These are phyloP conservation scores for Cygnus buccinator DNA, from an alignment of 2,113 vertebrate species.

Conservation along the genomic window DNA sequence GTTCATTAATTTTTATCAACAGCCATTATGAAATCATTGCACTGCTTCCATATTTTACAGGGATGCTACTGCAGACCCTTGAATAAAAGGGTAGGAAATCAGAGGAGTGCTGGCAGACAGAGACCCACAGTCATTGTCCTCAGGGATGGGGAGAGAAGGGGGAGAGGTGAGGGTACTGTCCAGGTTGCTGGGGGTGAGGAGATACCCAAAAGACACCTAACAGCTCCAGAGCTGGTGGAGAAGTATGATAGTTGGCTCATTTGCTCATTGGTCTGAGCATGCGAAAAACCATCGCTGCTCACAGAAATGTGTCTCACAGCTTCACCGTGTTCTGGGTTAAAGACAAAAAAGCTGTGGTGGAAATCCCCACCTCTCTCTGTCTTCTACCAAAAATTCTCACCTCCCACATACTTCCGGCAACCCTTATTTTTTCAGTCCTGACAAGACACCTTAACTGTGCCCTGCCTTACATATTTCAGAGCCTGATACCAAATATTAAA, in stretches of 20 bases:
- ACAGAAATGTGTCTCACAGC: background rate
- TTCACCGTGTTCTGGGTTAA: background rate
- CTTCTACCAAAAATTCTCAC: background rate
- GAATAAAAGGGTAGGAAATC: background rate
- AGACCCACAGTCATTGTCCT: background rate
- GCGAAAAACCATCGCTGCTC: background rate
- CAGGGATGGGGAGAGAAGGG: background rate
- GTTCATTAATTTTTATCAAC: constrained; percentile 63
- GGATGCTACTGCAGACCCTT: background rate
- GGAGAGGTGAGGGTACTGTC: background rate
- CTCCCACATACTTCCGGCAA: rapidly evolving
- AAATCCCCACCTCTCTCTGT: background rate
- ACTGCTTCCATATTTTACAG: background rate
- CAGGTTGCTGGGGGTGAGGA: background rate
- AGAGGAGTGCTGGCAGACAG: rapidly evolving
- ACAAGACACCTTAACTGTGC: background rate
- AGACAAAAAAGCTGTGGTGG: background rate
- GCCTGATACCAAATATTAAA: background rate
- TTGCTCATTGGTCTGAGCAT: background rate
- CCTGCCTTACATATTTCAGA: background rate
- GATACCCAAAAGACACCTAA: rapidly evolving
- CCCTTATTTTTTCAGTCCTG: background rate
- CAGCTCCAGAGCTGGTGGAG: background rate
- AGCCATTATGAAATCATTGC: constrained; percentile 32
- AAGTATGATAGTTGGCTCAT: background rate